These are phyloP conservation scores for Odontomachus brunneus DNA, from an alignment of 1,140 invertebrate species.

Conservation along the genomic window DNA sequence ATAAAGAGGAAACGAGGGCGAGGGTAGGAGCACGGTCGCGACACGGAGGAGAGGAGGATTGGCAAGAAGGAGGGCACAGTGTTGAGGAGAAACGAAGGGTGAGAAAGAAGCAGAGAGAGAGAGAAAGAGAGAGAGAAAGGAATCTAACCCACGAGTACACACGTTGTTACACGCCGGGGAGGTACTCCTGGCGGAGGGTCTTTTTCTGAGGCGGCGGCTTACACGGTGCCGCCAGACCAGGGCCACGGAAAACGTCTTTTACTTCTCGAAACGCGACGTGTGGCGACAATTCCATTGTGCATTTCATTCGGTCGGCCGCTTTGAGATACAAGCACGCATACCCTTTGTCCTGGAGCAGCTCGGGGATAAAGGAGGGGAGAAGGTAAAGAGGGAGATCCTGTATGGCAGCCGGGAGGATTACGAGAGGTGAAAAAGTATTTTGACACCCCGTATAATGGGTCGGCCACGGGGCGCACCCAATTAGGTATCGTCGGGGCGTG, in stretches of 20 bases:
- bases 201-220: constrained; percentile 65
- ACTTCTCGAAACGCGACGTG: constrained; percentile 68
- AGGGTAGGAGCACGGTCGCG: not conserved
- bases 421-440: constrained; percentile 82
- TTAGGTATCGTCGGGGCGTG: constrained; percentile 82
- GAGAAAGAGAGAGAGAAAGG: not conserved
- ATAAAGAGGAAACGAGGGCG: constrained; percentile 46
- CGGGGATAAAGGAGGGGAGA: constrained; percentile 54
- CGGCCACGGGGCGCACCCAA: constrained; percentile 84
- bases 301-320: constrained; percentile 79
- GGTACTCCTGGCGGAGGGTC: constrained; percentile 59
- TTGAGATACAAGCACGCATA: constrained; percentile 79
- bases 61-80: not conserved
- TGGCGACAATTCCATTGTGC: constrained; percentile 81
- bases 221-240: constrained; percentile 59
- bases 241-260: constrained; percentile 69
- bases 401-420: constrained; percentile 69
- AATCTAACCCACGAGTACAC: constrained; percentile 59
- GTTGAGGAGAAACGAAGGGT: not conserved
- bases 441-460: constrained; percentile 84
- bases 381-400: constrained; percentile 39
- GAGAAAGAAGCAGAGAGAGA: not conserved
- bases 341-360: constrained; percentile 57
- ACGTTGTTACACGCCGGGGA: constrained; percentile 61
- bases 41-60: not conserved